Conservation (phyloP, 2,113 vertebrate genomes). For the Salvelinus namaycush region DNA sequence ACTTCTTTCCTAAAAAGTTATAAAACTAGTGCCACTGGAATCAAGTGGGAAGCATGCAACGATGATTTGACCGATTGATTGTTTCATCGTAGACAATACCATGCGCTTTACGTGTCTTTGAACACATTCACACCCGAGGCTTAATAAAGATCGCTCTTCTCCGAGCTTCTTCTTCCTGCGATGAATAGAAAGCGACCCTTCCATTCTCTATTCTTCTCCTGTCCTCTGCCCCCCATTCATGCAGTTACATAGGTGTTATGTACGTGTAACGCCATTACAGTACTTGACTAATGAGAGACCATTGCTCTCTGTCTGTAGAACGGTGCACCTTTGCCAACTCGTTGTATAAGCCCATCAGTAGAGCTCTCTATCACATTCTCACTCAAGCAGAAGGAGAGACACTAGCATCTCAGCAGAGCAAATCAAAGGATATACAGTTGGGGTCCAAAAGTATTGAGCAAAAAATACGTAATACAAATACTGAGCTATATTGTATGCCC, state of each 20-base stretch:
- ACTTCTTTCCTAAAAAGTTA: not conserved
- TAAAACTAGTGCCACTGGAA: not conserved
- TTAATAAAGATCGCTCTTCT: constrained; percentile 39
- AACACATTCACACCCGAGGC: constrained; percentile 41
- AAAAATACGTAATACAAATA: too few relatives aligned
- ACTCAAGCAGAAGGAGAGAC: constrained; percentile 34
- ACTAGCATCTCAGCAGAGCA: constrained; percentile 15
- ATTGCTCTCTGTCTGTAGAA: constrained; percentile 44
- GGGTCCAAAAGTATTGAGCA: too few relatives aligned
- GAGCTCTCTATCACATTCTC: constrained; percentile 47
- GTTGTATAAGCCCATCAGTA: constrained; percentile 41
- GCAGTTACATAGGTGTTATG: constrained; percentile 48
- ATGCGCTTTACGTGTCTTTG: constrained; percentile 42
- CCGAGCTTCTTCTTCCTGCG: constrained; percentile 22
- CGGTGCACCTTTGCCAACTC: constrained; percentile 47
- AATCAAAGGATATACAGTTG: too few relatives aligned
- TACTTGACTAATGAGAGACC: constrained; percentile 42
- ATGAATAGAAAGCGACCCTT: constrained; percentile 14
- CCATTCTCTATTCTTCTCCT: constrained; percentile 50
- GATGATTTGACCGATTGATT: constrained; percentile 31
- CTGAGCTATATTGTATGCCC: too few relatives aligned
- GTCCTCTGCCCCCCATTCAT: constrained; percentile 42
- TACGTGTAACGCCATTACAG: constrained; percentile 39
- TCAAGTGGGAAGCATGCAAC: not conserved
- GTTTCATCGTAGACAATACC: constrained; percentile 46